These are phyloP conservation scores for Pristionchus mayeri DNA, from an alignment of 2,888 invertebrate genomes.

Conservation along the genomic window DNA sequence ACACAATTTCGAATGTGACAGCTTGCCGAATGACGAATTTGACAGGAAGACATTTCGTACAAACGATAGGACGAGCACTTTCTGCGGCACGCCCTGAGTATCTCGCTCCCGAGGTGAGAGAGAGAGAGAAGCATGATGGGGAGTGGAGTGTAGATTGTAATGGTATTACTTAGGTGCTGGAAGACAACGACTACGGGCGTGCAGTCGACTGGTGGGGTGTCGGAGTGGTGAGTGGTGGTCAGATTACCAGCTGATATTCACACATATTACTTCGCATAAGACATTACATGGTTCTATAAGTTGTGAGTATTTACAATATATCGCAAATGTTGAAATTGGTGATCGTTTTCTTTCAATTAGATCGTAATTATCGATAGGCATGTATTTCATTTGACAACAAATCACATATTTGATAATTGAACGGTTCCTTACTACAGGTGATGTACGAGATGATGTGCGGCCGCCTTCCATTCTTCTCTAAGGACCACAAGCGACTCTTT, in stretches of 20 bases:
- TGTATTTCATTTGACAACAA: too few species aligned
- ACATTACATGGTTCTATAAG: too few species aligned
- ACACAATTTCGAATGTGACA: too few species aligned
- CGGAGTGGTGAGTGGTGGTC: constrained; percentile 84
- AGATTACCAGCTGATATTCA: too few species aligned
- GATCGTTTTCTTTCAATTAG: too few species aligned
- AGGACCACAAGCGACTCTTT: constrained; percentile 95
- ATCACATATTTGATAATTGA: too few species aligned
- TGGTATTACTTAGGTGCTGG: constrained; percentile 83
- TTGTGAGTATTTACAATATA: too few species aligned
- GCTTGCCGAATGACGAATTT: not conserved
- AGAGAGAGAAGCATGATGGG: not conserved
- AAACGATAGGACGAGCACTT: constrained; percentile 82
- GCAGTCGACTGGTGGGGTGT: constrained; percentile 98
- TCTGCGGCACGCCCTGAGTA: constrained; percentile 89
- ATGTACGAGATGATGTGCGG: constrained; percentile 99
- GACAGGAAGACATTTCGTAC: constrained; percentile 91
- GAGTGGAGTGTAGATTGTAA: not conserved
- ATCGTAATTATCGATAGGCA: too few species aligned
- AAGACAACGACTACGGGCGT: constrained; percentile 95
- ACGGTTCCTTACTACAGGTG: too few species aligned
- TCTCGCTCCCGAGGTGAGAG: constrained; percentile 88
- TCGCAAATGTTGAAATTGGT: too few species aligned
- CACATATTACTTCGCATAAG: too few species aligned
- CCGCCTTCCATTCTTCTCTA: constrained; percentile 96